These are phyloP conservation scores for Gonioctena quinquepunctata DNA, from an alignment of 1,140 invertebrate genomes.

Conservation along the genomic window DNA sequence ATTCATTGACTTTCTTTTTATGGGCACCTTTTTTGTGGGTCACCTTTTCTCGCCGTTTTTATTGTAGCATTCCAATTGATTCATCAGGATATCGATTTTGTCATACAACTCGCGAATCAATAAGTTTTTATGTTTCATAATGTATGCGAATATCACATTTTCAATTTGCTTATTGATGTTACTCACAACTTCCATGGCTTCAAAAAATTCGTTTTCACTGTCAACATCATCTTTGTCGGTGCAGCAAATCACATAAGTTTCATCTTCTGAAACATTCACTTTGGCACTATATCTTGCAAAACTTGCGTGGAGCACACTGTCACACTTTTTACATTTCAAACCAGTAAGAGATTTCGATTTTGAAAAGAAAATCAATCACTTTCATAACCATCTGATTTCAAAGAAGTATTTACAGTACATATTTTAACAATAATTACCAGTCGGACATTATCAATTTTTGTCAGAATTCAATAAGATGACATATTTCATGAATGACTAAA, in stretches of 20 bases:
- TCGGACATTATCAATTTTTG: too few species aligned
- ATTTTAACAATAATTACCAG: too few species aligned
- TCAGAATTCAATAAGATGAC: too few species aligned
- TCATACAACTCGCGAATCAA: background rate
- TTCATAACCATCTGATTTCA: too few species aligned
- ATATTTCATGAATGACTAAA: too few species aligned
- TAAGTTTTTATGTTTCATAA: background rate
- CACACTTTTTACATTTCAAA: background rate
- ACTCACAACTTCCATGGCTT: background rate
- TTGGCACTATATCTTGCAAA: background rate
- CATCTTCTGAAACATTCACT: background rate
- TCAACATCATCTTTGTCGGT: background rate
- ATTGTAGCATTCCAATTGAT: background rate
- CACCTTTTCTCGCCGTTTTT: background rate
- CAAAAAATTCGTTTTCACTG: background rate
- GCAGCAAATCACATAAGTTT: background rate
- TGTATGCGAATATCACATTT: background rate
- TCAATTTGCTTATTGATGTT: background rate
- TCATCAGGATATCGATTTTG: background rate
- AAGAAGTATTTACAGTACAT: too few species aligned
- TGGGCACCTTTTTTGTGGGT: background rate
- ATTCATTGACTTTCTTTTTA: background rate
- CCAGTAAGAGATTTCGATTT: background rate
- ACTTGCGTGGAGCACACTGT: background rate
- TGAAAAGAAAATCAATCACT: too few species aligned